These are phyloP conservation scores for Agrotis ipsilon DNA, from an alignment of 2,888 invertebrate genomes.

Conservation along the genomic window DNA sequence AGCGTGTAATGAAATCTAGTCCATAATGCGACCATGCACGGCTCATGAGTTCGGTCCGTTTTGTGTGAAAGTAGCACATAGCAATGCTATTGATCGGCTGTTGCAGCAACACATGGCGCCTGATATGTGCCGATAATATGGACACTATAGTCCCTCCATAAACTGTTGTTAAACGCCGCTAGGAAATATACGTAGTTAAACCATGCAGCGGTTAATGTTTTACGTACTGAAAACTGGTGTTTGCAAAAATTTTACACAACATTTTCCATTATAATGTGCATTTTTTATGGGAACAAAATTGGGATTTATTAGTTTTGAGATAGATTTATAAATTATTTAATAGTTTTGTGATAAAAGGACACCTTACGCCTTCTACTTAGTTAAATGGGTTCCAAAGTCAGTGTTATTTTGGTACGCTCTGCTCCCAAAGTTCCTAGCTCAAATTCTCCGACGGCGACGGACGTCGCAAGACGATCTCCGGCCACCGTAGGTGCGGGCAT, in stretches of 20 bases:
- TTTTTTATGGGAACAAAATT: neutral
- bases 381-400: too few relatives aligned
- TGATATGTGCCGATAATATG: conserved; percentile 63
- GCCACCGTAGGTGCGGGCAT: too few relatives aligned
- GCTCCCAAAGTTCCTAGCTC: neutral
- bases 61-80: conserved; percentile 54
- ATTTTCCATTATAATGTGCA: neutral
- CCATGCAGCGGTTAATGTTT: conserved; percentile 15
- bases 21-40: conserved; percentile 38
- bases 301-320: neutral
- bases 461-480: too few relatives aligned
- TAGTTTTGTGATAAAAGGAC: neutral
- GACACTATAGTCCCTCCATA: conserved; percentile 57
- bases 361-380: neutral
- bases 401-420: neutral
- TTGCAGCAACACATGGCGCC: conserved; percentile 59
- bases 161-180: conserved; percentile 43
- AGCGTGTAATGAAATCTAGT: conserved; percentile 52
- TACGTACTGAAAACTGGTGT: conserved; percentile 13
- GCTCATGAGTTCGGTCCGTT: conserved; percentile 39
- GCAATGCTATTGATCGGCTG: conserved; percentile 58
- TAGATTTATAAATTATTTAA: too few relatives aligned
- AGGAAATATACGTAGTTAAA: conserved; percentile 35
- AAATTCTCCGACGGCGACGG: too few relatives aligned
- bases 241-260: neutral